phyloP scores from a whole-genome alignment of 2,797 vertebrate species.

The Sebastes glaucus region DNA sequence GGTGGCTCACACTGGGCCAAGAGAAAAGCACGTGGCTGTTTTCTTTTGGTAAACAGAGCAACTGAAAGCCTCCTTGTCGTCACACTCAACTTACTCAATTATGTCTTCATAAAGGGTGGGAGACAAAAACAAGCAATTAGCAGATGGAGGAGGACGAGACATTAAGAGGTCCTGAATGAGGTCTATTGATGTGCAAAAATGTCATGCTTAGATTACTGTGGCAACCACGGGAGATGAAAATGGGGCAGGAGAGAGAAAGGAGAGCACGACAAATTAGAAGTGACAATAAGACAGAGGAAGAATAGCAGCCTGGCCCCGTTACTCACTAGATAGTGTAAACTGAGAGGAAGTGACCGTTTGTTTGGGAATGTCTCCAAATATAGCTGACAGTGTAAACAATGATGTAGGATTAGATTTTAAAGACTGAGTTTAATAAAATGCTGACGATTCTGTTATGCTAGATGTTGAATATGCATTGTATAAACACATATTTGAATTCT shows the following conservation, averaged over 20 bases:
- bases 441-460: not conserved
- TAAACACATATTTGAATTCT: not conserved
- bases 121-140: slow-evolving; percentile 85
- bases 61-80: slow-evolving; percentile 70
- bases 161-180: slow-evolving; percentile 71
- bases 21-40: slow-evolving; percentile 63
- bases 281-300: slow-evolving; percentile 63
- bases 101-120: slow-evolving; percentile 65
- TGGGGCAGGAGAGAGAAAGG: slow-evolving; percentile 51
- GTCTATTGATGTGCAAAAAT: slow-evolving; percentile 81
- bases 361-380: slow-evolving; percentile 27
- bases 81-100: slow-evolving; percentile 75
- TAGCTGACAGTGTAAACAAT: slow-evolving; percentile 20
- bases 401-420: slow-evolving; percentile 1
- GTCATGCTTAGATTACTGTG: slow-evolving; percentile 70
- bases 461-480: not conserved
- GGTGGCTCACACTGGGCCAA: slow-evolving; percentile 25
- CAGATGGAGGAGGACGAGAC: slow-evolving; percentile 65
- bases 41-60: slow-evolving; percentile 64
- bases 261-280: slow-evolving; percentile 63
- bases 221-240: slow-evolving; percentile 56
- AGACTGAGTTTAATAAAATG: slow-evolving; percentile 1
- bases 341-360: slow-evolving; percentile 29
- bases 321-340: slow-evolving; percentile 43
- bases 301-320: slow-evolving; percentile 52